Base-by-base conservation (phyloP, 2,888 invertebrate genomes). In the Drosophila setosimentum region DNA sequence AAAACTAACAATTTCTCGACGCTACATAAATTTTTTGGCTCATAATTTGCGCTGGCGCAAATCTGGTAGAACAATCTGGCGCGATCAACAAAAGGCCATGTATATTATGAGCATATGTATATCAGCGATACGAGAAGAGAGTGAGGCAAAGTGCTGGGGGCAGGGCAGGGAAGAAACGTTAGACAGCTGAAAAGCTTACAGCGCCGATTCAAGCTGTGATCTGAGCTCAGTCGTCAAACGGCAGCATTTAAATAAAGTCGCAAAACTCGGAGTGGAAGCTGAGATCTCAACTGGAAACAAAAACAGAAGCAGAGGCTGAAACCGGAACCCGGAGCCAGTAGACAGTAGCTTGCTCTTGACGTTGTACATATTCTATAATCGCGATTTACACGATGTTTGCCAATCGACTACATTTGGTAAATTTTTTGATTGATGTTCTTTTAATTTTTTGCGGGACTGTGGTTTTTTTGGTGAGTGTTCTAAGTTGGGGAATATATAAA, bases 221-320 rank as follows among this genome's bases (percentile, higher is more conserved):
- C 89, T 63, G 29, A 51, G 76, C 68, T 85, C 87, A 86, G 85
- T 86, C 85, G 74, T 70, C 65, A 70, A 84, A 76, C 89, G 82
- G 70, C 85, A 86, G 87, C 89, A 89, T 83, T 83, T 87, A 85
- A 89, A 87, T 69, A 73, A 71, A 78, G 89, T 89, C 85, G 85
- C 89, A 73, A 37, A 73, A 33, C 68, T 67, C 84, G 84, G 69
- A 81, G 69, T 68, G 72, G 65, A 53, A 65, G 51, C 69, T 24
- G 45, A 50, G 63, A 77, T 67, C 73, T 32, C 53, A 57, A 60
- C 68, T 53, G 72, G 68, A 79, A 62, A 42, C n/a, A 35, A 13
- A 74, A 18, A 30, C 50, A 54, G 32, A 50, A 29, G 42, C 33
- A 59, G 32, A 10, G 16, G 30, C 16, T 35, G 2, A 33, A 64